Conservation (phyloP, 2,113 vertebrate species). For the Dicrurus megarhynchus region DNA sequence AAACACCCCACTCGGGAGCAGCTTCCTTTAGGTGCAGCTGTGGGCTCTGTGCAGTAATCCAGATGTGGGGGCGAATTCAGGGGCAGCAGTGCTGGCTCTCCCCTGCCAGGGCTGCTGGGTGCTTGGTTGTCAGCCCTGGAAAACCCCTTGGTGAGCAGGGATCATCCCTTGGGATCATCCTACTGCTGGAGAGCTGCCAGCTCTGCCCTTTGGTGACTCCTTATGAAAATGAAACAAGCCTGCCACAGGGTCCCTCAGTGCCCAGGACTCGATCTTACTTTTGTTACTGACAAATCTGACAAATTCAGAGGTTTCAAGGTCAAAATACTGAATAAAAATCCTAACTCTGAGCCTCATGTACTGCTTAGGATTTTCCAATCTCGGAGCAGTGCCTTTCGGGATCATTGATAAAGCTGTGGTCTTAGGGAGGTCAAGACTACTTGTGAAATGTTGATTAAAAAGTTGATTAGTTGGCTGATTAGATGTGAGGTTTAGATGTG, state of each 20-base stretch:
- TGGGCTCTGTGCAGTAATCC: not conserved
- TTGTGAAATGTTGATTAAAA: constrained; percentile 3
- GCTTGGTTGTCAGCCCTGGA: not conserved
- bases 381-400: not conserved
- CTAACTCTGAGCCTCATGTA: not conserved
- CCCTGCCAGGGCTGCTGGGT: not conserved
- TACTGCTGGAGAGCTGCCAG: not conserved
- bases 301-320: constrained; percentile 41
- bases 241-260: not conserved
- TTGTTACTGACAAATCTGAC: not conserved
- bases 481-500: not conserved
- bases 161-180: not conserved
- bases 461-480: constrained; percentile 23
- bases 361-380: not conserved
- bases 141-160: fast-evolving
- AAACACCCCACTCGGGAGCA: not conserved
- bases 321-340: constrained; percentile 41
- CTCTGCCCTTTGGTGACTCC: not conserved
- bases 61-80: not conserved
- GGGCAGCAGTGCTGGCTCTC: fast-evolving
- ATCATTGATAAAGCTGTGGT: not conserved
- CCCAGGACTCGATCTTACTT: not conserved
- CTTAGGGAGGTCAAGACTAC: not conserved
- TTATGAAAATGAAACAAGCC: not conserved
- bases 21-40: not conserved